Evolutionary conservation across 2,797 vertebrate genomes (phyloP).

Genomic region (Neomorphus geoffroyi): DNA sequence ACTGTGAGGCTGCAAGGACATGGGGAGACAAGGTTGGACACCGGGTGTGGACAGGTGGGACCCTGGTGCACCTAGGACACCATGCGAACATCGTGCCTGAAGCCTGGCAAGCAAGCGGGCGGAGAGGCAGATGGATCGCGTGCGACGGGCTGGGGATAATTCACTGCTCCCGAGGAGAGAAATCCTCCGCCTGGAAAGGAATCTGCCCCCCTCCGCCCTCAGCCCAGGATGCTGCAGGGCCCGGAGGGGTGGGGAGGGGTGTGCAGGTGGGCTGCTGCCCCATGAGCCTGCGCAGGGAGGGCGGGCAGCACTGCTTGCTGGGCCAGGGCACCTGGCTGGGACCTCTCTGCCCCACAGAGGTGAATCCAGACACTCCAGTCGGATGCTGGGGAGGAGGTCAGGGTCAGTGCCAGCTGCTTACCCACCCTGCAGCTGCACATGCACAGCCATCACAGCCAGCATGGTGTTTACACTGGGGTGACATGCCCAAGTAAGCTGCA

Average conservation of each 20-base stretch:
- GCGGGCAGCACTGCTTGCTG: not conserved
- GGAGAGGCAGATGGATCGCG: not conserved
- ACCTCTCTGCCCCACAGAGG: not conserved
- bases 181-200: slow-evolving; percentile 58
- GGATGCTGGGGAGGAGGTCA: not conserved
- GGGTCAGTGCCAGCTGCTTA: not conserved
- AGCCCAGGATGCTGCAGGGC: not conserved
- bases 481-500: not conserved
- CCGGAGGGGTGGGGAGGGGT: slow-evolving; percentile 7
- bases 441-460: not conserved
- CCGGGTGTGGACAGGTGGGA: not conserved
- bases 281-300: not conserved
- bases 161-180: slow-evolving; percentile 1
- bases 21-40: not conserved
- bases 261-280: not conserved
- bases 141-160: slow-evolving; percentile 2
- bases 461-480: accelerated
- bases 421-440: not conserved
- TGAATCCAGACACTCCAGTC: accelerated
- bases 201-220: slow-evolving; percentile 12
- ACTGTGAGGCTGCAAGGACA: not conserved
- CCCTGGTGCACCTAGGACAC: not conserved
- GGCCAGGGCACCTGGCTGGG: not conserved
- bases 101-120: not conserved
- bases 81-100: not conserved